Conservation (phyloP, 2,113 vertebrate species). For the Pogonocichla stellata region DNA sequence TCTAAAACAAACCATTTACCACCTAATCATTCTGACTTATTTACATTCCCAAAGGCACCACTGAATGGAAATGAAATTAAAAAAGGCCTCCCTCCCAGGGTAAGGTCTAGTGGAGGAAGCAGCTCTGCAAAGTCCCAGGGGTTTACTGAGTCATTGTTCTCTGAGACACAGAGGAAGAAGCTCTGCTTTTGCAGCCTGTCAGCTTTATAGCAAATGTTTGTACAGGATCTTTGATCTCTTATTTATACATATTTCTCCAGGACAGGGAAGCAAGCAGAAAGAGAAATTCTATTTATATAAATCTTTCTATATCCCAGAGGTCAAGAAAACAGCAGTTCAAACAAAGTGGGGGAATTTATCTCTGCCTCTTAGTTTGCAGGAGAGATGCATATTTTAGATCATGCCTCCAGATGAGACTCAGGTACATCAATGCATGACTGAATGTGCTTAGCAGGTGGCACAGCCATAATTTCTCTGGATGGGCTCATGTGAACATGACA, state of each 20-base stretch:
- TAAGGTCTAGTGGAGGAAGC: not conserved
- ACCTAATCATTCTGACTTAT: not conserved
- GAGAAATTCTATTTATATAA: slow-evolving; percentile 57
- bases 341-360: slow-evolving; percentile 48
- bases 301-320: slow-evolving; percentile 40
- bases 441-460: not conserved
- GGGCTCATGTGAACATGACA: not conserved
- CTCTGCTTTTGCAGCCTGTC: slow-evolving; percentile 44
- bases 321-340: slow-evolving; percentile 51
- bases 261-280: slow-evolving; percentile 49
- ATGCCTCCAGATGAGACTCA: not conserved
- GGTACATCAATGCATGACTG: not conserved
- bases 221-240: slow-evolving; percentile 65
- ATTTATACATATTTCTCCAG: slow-evolving; percentile 63
- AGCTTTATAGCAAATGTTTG: slow-evolving; percentile 52
- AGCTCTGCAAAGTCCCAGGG: not conserved
- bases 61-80: not conserved
- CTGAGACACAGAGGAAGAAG: slow-evolving; percentile 13
- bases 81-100: not conserved
- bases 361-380: slow-evolving; percentile 14
- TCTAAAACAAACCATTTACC: not conserved
- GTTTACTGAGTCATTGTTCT: slow-evolving; percentile 18
- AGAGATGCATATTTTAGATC: not conserved
- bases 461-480: not conserved
- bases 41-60: slow-evolving; percentile 15